Conservation (phyloP, 1,140 invertebrate genomes). For the Drosophila busckii region DNA sequence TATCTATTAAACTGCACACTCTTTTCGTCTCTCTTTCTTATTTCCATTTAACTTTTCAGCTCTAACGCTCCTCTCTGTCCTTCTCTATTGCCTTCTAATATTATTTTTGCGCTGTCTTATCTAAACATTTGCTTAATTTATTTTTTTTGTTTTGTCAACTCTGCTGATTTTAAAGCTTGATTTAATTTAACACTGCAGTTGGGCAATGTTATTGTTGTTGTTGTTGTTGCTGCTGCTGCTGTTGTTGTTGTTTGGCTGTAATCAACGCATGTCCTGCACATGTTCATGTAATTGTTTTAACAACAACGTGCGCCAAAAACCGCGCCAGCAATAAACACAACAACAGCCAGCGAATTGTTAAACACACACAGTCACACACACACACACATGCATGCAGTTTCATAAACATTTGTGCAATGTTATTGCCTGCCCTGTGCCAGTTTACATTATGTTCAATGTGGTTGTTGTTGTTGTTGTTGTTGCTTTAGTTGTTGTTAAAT, state of each 20-base stretch:
- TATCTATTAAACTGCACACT: too few relatives aligned
- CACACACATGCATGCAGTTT: not conserved
- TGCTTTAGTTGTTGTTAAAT: conserved; percentile 15
- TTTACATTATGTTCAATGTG: conserved; percentile 21
- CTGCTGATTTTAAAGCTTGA: conserved; percentile 1
- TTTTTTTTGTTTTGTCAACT: not conserved
- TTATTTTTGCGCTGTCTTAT: too few relatives aligned
- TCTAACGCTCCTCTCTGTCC: too few relatives aligned
- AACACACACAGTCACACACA: conserved; percentile 24
- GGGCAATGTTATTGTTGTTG: not conserved
- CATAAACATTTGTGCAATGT: conserved; percentile 33
- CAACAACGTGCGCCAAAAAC: conserved; percentile 30
- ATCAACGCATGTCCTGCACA: conserved; percentile 19
- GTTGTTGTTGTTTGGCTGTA: conserved; percentile 8
- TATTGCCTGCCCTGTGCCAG: conserved; percentile 11
- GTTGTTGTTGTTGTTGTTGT: conserved; percentile 21
- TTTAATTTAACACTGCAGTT: conserved; percentile 4
- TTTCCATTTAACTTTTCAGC: too few relatives aligned
- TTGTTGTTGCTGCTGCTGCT: not conserved
- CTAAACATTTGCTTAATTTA: too few relatives aligned
- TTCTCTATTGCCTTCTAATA: too few relatives aligned
- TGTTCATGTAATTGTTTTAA: conserved; percentile 35
- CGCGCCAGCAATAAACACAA: conserved; percentile 7
- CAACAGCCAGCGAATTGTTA: conserved; percentile 35
- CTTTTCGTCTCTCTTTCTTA: too few relatives aligned